Base-by-base conservation (phyloP, 2,113 vertebrate species). In the Coturnix japonica region DNA sequence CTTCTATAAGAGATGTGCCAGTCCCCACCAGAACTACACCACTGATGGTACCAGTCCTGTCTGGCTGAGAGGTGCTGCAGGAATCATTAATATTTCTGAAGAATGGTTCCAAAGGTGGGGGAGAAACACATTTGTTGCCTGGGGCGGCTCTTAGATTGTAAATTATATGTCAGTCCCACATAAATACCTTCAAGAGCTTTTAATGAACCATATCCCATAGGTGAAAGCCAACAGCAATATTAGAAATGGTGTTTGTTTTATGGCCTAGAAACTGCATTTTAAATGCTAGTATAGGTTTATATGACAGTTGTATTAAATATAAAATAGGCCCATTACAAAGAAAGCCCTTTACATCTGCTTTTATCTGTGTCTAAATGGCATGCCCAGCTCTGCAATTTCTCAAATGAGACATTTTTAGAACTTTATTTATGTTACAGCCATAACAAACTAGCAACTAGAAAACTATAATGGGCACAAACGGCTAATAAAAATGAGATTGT, bases 381-480 rank as follows among this genome's bases (percentile, higher is more conserved):
- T 96, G 96, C 92, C 96, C 96, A 96, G 95, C 74, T 93, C 98
- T 98, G 98, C 97, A 98, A 94, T 96, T 97, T 83, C 93, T 98
- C 98, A 98, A 94, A 94, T 83, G 94, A 98, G 98, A 98, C 98
- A 97, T 98, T 98, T 98, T 98, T 98, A 98, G 97, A 98, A 97
- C 97, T 93, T 95, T 98, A 98, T 98, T 98, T 98, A 98, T 97
- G 96, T 98, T 97, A 97, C 90, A 97, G 95, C 96, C 97, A 98
- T 98, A 97, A 98, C 98, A 98, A 98, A 97, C 97, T 97, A 96
- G 97, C 98, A 98, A 97, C 97, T 96, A 97, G 95, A 98, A 98
- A 98, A 98, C 96, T 96, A 93, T 98, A 98, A 98, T 98, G 97
- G 97, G 97, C 98, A 98, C 96, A 97, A 97, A 97, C 91, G 95